phyloP scores from a whole-genome alignment of 1,140 invertebrate species.

The Tetragonula clypearis region DNA sequence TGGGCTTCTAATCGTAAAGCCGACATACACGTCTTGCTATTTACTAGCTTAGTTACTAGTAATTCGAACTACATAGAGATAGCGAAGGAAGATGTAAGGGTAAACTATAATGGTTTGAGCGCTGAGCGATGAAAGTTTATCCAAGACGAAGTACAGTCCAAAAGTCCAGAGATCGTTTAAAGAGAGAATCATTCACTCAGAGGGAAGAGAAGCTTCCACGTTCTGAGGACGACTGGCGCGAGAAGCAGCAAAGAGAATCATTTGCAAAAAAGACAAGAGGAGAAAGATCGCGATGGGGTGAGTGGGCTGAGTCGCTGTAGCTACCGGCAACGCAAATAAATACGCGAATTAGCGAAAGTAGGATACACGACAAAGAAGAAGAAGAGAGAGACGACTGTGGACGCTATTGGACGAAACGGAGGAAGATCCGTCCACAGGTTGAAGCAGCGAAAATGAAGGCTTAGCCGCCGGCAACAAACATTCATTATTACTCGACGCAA shows the following conservation, averaged over 20 bases:
- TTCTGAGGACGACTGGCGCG: background rate
- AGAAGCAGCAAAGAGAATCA: background rate
- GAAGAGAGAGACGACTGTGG: background rate
- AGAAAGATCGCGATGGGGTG: background rate
- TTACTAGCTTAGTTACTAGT: background rate
- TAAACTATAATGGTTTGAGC: background rate
- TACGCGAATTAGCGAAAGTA: constrained; percentile 19
- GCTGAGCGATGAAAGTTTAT: background rate
- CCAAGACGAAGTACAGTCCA: background rate
- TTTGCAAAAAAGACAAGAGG: background rate
- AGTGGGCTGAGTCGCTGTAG: too few relatives aligned
- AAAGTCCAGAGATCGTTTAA: background rate
- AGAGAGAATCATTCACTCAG: background rate
- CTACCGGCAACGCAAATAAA: background rate
- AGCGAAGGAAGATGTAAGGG: background rate
- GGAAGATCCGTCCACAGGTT: constrained; percentile 56
- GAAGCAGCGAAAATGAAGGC: constrained; percentile 71
- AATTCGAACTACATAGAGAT: background rate
- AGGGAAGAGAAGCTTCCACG: too few relatives aligned
- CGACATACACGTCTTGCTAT: background rate
- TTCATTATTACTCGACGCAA: constrained; percentile 73
- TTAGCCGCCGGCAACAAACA: constrained; percentile 71
- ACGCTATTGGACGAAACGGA: constrained; percentile 24
- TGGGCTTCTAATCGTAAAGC: background rate
- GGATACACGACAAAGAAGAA: constrained; percentile 7